Percentiles rank a stretch among this genome's conserved stretches.
phyloP scores from a whole-genome alignment of 2,888 invertebrate genomes.

The Drosophila greeni region DNA sequence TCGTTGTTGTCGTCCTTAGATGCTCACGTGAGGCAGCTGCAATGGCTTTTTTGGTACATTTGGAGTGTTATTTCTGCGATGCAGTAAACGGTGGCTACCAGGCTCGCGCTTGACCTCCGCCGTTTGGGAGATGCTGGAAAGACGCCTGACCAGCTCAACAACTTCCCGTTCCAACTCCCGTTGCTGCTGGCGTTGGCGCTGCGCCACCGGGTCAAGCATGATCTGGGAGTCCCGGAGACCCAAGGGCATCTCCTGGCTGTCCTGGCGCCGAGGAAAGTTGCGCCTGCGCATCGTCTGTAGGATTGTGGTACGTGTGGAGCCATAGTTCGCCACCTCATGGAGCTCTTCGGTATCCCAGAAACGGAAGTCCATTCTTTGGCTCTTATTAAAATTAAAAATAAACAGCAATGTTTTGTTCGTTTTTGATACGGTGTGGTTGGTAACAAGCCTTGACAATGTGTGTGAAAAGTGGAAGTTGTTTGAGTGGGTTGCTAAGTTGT shows the following conservation, averaged over 20 bases:
- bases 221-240: neutral
- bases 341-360: too few relatives aligned
- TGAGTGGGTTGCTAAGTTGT: too few relatives aligned
- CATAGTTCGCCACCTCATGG: neutral
- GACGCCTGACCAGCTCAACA: neutral
- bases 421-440: too few relatives aligned
- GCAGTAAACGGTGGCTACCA: neutral
- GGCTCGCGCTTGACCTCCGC: neutral
- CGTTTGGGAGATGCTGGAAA: neutral
- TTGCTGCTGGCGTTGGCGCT: neutral
- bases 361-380: neutral
- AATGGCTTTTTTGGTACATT: neutral
- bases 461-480: neutral
- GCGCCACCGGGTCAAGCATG: neutral
- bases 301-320: neutral
- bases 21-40: neutral
- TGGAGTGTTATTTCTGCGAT: neutral
- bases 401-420: too few relatives aligned
- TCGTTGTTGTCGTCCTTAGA: neutral
- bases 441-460: neutral
- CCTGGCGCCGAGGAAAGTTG: neutral
- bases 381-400: too few relatives aligned
- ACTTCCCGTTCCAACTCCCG: neutral
- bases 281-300: neutral
- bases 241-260: neutral